These are phyloP conservation scores for Euphydryas editha DNA, from an alignment of 2,888 invertebrate genomes.

Conservation along the genomic window DNA sequence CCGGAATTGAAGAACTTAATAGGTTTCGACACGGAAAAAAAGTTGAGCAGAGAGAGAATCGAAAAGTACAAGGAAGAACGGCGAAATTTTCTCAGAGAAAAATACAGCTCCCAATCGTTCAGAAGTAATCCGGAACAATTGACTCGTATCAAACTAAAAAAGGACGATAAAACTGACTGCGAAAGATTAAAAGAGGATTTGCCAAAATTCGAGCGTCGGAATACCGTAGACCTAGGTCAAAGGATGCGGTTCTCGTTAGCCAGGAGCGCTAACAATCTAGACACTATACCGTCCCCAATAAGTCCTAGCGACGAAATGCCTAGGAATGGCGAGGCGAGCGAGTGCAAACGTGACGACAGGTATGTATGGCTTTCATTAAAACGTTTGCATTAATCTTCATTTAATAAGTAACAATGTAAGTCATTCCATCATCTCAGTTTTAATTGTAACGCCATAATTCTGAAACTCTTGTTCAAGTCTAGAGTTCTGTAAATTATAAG, in stretches of 20 bases:
- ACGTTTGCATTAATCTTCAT: not conserved
- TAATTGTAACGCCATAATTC: not conserved
- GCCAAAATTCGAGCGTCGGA: slow-evolving; percentile 75
- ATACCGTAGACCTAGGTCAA: slow-evolving; percentile 77
- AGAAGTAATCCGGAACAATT: slow-evolving; percentile 84
- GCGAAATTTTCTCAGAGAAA: slow-evolving; percentile 92
- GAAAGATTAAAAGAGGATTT: slow-evolving; percentile 59
- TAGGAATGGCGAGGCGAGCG: slow-evolving; percentile 31
- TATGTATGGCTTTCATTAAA: slow-evolving; percentile 15
- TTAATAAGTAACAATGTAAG: slow-evolving; percentile 1
- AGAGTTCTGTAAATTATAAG: too few species aligned
- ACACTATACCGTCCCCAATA: slow-evolving; percentile 64
- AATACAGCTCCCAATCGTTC: slow-evolving; percentile 92
- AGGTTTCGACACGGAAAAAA: slow-evolving; percentile 78
- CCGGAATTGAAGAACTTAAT: slow-evolving; percentile 67
- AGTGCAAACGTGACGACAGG: slow-evolving; percentile 37
- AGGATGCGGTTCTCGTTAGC: slow-evolving; percentile 73
- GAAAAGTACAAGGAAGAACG: slow-evolving; percentile 96
- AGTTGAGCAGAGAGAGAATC: slow-evolving; percentile 90
- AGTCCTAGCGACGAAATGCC: slow-evolving; percentile 34
- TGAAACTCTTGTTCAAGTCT: too few species aligned
- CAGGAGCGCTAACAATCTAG: slow-evolving; percentile 69
- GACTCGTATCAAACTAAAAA: slow-evolving; percentile 71
- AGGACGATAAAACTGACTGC: slow-evolving; percentile 58
- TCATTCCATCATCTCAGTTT: not conserved